These are phyloP conservation scores for Bombyx mandarina DNA, from an alignment of 1,140 invertebrate genomes.

Conservation along the genomic window DNA sequence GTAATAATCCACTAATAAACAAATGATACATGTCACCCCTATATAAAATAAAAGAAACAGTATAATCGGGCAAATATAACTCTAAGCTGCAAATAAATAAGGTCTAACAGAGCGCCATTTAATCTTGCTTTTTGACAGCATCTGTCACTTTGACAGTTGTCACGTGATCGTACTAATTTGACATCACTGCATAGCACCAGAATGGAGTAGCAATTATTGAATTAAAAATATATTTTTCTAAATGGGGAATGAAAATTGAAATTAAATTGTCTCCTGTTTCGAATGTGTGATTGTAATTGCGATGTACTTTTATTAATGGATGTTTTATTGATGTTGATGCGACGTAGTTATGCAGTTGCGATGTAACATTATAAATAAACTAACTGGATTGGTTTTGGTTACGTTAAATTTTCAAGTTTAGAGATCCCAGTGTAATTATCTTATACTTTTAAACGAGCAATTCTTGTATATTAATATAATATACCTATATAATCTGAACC, in stretches of 20 bases:
- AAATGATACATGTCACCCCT: slow-evolving; percentile 24
- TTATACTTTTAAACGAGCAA: no score
- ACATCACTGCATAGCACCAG: slow-evolving; percentile 16
- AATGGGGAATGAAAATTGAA: slow-evolving; percentile 40
- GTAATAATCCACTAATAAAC: slow-evolving; percentile 32
- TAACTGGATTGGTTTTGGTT: no score
- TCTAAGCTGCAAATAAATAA: slow-evolving; percentile 1
- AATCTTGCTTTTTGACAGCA: slow-evolving; percentile 16
- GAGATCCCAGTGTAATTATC: no score
- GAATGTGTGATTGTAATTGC: slow-evolving; percentile 20
- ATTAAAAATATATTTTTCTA: slow-evolving; percentile 60
- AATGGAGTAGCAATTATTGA: slow-evolving; percentile 46
- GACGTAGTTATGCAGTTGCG: not conserved
- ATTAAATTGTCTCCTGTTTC: slow-evolving; percentile 40
- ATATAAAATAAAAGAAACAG: slow-evolving; percentile 3
- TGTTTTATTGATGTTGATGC: slow-evolving; percentile 16
- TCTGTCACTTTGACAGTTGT: slow-evolving; percentile 56
- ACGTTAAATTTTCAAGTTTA: no score
- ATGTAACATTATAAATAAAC: no score
- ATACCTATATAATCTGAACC: no score
- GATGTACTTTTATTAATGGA: slow-evolving; percentile 18
- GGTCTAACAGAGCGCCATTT: not conserved
- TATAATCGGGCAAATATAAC: not conserved
- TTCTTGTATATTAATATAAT: no score
- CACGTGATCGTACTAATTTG: slow-evolving; percentile 54